Conservation (phyloP, 2,888 invertebrate genomes). For the Selenia dentaria region DNA sequence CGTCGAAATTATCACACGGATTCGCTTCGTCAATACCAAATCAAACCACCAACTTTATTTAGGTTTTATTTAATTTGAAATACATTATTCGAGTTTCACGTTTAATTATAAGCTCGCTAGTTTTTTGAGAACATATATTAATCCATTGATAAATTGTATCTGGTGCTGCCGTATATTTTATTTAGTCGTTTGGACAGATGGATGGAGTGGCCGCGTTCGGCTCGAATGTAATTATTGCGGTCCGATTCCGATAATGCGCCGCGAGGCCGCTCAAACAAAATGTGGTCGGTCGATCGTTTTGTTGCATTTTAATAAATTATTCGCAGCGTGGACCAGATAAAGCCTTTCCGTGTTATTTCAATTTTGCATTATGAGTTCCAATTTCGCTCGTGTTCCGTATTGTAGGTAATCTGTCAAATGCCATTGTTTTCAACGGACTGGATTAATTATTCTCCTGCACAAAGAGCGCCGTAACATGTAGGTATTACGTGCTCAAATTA, state of each 20-base stretch:
- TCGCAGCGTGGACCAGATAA: conserved; percentile 61
- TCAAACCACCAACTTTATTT: conserved; percentile 13
- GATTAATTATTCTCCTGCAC: conserved; percentile 26
- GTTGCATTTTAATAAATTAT: conserved; percentile 80
- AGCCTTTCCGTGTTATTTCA: conserved; percentile 67
- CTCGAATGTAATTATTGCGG: conserved; percentile 81
- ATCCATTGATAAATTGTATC: conserved; percentile 69
- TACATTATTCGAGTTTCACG: conserved; percentile 49
- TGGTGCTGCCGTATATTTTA: conserved; percentile 57
- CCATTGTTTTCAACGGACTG: conserved; percentile 38
- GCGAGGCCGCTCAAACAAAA: conserved; percentile 71
- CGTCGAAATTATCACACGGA: conserved; percentile 17
- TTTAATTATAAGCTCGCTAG: conserved; percentile 54
- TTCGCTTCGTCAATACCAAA: conserved; percentile 18
- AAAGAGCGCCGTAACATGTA: conserved; percentile 6
- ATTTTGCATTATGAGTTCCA: conserved; percentile 43
- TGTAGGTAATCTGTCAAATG: conserved; percentile 43
- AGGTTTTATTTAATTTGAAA: conserved; percentile 33
- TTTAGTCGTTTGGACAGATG: conserved; percentile 70
- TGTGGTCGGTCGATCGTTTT: conserved; percentile 73
- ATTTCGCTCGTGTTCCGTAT: conserved; percentile 37
- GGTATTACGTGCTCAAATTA: conserved; percentile 8
- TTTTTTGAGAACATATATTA: conserved; percentile 51
- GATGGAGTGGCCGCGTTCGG: conserved; percentile 70
- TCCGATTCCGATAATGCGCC: conserved; percentile 79